Percentiles rank a stretch among this genome's conserved stretches.
phyloP scores from a whole-genome alignment of 2,113 vertebrate genomes.

The Hirundichthys speculiger region DNA sequence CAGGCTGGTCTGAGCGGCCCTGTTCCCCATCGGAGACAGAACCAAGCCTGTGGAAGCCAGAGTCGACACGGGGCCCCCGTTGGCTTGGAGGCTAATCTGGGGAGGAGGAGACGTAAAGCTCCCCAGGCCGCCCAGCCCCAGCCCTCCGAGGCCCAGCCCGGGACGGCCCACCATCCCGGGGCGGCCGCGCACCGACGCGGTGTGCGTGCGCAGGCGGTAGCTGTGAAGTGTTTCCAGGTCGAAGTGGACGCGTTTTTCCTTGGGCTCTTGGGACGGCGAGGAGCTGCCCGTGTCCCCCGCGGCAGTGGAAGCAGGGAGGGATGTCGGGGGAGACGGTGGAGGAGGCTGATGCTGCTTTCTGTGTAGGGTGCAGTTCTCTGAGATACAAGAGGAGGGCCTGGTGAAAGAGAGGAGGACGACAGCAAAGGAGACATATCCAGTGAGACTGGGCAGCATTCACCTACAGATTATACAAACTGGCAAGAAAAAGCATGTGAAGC shows the following conservation, averaged over 20 bases:
- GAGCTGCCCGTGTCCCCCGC: slow-evolving; percentile 56
- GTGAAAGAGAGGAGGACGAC: slow-evolving; percentile 36
- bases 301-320: slow-evolving; percentile 31
- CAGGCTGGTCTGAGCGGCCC: slow-evolving; percentile 60
- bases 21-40: slow-evolving; percentile 64
- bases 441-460: slow-evolving; percentile 24
- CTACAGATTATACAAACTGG: too few species aligned
- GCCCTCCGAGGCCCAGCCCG: slow-evolving; percentile 73
- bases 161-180: slow-evolving; percentile 71
- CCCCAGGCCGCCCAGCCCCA: slow-evolving; percentile 53
- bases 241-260: slow-evolving; percentile 82
- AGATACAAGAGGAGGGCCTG: slow-evolving; percentile 80
- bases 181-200: slow-evolving; percentile 65
- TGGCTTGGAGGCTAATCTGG: slow-evolving; percentile 69
- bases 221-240: slow-evolving; percentile 82
- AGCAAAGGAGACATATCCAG: slow-evolving; percentile 28
- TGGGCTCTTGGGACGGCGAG: slow-evolving; percentile 61
- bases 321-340: slow-evolving; percentile 67
- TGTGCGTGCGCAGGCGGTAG: slow-evolving; percentile 78
- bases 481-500: too few species aligned
- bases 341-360: slow-evolving; percentile 74
- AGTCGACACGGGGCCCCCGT: slow-evolving; percentile 50
- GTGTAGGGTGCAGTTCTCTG: slow-evolving; percentile 82
- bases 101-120: slow-evolving; percentile 42
- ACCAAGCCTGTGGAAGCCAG: slow-evolving; percentile 65